These are phyloP conservation scores for Astreopora myriophthalma DNA, from an alignment of 64 coral and sea anemone genomes.

Conservation along the genomic window DNA sequence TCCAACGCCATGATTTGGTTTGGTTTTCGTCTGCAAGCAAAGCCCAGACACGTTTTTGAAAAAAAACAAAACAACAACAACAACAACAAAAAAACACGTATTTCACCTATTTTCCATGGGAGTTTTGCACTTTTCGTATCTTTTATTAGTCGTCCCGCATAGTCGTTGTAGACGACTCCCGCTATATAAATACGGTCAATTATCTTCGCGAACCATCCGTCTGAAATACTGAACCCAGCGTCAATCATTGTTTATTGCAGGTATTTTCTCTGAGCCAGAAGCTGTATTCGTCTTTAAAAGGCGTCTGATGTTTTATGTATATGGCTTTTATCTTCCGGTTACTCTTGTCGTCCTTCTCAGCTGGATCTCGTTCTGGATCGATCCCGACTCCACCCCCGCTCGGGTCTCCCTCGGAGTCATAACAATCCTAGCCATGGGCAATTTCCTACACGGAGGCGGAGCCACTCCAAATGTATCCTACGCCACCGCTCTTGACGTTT, in stretches of 20 bases:
- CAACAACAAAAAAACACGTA: too few species aligned
- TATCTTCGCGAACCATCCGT: not conserved
- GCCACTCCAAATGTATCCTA: constrained; percentile 67
- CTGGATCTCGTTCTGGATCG: constrained; percentile 78
- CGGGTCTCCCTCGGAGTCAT: constrained; percentile 72
- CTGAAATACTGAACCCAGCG: not conserved
- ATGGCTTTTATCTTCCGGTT: constrained; percentile 51
- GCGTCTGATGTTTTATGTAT: constrained; percentile 70
- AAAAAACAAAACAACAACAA: too few species aligned
- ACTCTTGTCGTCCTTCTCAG: constrained; percentile 46
- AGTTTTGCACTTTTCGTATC: too few species aligned
- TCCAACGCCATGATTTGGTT: too few species aligned
- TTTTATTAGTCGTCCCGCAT: too few species aligned
- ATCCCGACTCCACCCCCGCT: constrained; percentile 59
- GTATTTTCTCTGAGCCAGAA: constrained; percentile 63
- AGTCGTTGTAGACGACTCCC: too few species aligned
- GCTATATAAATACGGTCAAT: too few species aligned
- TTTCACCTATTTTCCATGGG: too few species aligned
- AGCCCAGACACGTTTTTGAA: too few species aligned
- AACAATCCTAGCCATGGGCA: constrained; percentile 70
- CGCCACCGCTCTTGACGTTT: constrained; percentile 68
- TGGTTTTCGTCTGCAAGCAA: too few species aligned
- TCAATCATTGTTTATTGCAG: not conserved
- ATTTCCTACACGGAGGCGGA: constrained; percentile 32
- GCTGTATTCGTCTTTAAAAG: constrained; percentile 50